A percentile compares a stretch with the other conserved stretches of the same genome.
Evolutionary conservation across 2,888 invertebrate genomes (phyloP).

Genomic region (Lapara coniferarum): DNA sequence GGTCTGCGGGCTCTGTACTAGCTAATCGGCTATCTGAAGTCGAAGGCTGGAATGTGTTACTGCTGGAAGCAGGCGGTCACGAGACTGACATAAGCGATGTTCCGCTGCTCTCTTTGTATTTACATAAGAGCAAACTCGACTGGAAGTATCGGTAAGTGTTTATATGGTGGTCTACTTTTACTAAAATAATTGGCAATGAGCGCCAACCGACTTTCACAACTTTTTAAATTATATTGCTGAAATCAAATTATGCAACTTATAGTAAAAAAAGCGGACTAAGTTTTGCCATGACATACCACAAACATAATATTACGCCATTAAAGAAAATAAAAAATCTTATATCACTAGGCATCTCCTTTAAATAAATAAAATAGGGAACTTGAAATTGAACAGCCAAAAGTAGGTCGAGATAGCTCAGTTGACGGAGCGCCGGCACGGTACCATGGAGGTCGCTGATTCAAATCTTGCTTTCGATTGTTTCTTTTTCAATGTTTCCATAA

Average conservation of each 20-base stretch:
- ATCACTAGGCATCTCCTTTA: no score
- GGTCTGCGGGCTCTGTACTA: conserved; percentile 92
- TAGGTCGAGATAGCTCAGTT: no score
- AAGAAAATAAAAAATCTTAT: no score
- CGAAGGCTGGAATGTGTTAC: conserved; percentile 89
- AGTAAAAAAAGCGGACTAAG: no score
- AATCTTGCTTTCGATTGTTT: no score
- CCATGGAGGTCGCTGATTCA: no score
- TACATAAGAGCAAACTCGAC: conserved; percentile 95
- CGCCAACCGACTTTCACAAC: neutral
- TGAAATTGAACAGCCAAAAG: no score
- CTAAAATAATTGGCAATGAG: neutral
- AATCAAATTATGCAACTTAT: neutral
- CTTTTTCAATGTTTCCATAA: no score
- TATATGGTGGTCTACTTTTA: conserved; percentile 18
- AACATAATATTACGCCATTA: no score
- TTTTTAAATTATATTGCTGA: neutral
- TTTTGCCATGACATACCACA: no score
- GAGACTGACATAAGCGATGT: conserved; percentile 95
- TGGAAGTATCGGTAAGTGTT: conserved; percentile 91
- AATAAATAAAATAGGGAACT: no score
- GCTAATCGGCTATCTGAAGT: conserved; percentile 92
- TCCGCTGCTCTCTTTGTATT: conserved; percentile 92
- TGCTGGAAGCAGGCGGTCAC: conserved; percentile 93
- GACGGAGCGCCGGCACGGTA: no score